These are phyloP conservation scores for Ips nitidus DNA, from an alignment of 1,140 invertebrate species.

Conservation along the genomic window DNA sequence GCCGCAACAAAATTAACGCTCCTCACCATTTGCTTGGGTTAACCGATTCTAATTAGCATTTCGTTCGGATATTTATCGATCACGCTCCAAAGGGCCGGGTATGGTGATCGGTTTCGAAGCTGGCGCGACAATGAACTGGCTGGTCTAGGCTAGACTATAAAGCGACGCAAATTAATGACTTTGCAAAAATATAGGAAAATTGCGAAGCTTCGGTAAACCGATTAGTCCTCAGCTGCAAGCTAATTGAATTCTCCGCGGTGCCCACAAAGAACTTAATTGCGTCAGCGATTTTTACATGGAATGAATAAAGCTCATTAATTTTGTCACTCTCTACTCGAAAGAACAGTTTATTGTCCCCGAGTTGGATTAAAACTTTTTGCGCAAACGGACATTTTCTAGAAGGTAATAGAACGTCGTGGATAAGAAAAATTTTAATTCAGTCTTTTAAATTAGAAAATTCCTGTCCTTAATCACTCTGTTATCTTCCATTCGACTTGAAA, in stretches of 20 bases:
- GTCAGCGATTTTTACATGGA: constrained; percentile 6
- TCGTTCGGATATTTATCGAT: not conserved
- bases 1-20: constrained; percentile 3
- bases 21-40: not conserved
- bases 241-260: not conserved
- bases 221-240: constrained; percentile 5
- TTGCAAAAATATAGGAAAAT: constrained; percentile 4
- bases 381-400: not conserved
- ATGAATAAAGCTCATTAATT: constrained; percentile 7
- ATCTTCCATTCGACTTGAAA: too few relatives aligned
- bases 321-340: constrained; percentile 1
- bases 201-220: constrained; percentile 1
- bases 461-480: too few relatives aligned
- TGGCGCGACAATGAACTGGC: not conserved
- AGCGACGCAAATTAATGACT: not conserved
- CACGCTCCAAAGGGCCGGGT: not conserved
- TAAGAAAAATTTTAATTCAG: too few relatives aligned
- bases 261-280: constrained; percentile 4
- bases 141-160: not conserved
- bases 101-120: not conserved
- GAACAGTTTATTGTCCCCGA: not conserved
- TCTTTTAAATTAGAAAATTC: too few relatives aligned
- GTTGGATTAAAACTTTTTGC: constrained; percentile 1
- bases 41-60: constrained; percentile 1
- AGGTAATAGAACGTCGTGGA: too few relatives aligned